A percentile compares a stretch with the other conserved stretches of the same genome.
Evolutionary conservation across 2,113 vertebrate species (phyloP).

Genomic region (Phyllopteryx taeniolatus): DNA sequence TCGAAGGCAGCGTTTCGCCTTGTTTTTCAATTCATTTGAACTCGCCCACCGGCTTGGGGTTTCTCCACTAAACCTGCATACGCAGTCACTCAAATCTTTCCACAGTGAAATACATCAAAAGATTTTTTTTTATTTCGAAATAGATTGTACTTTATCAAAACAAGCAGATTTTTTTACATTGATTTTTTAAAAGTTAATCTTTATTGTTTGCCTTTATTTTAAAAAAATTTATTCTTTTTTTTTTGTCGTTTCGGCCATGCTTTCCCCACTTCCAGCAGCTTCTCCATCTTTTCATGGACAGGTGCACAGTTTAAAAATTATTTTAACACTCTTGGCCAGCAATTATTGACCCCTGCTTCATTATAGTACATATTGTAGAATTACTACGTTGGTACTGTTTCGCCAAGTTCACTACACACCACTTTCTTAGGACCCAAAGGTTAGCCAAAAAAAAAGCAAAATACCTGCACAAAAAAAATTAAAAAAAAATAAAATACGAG

Average conservation of each 20-base stretch:
- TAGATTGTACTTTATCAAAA: too few relatives aligned
- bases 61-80: not conserved
- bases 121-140: too few relatives aligned
- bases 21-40: slow-evolving; percentile 48
- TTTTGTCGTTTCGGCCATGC: too few relatives aligned
- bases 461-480: too few relatives aligned
- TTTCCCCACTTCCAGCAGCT: too few relatives aligned
- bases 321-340: not conserved
- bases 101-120: too few relatives aligned
- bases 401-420: not conserved
- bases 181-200: too few relatives aligned
- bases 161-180: too few relatives aligned
- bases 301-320: not conserved
- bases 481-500: not conserved
- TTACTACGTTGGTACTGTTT: not conserved
- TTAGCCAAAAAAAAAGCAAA: not conserved
- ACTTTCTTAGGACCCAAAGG: not conserved
- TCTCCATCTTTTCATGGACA: too few relatives aligned
- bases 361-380: not conserved
- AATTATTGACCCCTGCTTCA: not conserved
- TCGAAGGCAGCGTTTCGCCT: slow-evolving; percentile 22
- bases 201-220: too few relatives aligned
- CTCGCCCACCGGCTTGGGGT: slow-evolving; percentile 47
- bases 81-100: not conserved
- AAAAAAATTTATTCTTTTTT: too few relatives aligned